Conservation (phyloP, 2,797 vertebrate species). For the Pipistrellus pygmaeus region DNA sequence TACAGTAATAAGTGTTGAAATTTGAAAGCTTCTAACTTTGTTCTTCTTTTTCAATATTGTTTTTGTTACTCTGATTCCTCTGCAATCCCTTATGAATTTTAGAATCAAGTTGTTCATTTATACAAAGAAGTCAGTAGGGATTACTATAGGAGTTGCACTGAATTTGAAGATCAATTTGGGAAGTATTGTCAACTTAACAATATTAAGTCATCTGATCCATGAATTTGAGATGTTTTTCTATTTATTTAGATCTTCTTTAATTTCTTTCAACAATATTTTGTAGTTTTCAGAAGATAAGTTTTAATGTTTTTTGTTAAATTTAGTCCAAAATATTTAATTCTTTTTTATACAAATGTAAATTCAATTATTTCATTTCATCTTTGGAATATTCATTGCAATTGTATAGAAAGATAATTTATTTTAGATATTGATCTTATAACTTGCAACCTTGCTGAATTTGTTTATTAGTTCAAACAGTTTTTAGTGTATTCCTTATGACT, state of each 20-base stretch:
- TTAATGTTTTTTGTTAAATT: constrained; percentile 19
- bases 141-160: background rate
- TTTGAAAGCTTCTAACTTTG: background rate
- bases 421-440: constrained; percentile 19
- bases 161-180: background rate
- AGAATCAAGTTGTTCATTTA: background rate
- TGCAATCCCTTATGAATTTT: background rate
- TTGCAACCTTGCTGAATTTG: background rate
- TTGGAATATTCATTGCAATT: background rate
- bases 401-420: background rate
- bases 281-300: background rate
- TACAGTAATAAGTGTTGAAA: background rate
- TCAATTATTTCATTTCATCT: constrained; percentile 17
- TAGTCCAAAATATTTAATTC: constrained; percentile 32
- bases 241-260: background rate
- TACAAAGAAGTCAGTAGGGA: background rate
- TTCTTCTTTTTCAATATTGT: background rate
- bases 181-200: background rate
- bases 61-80: background rate
- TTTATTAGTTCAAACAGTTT: background rate
- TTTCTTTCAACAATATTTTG: constrained; percentile 13
- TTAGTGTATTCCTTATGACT: background rate
- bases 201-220: background rate
- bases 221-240: background rate
- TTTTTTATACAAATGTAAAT: background rate